These are phyloP conservation scores for Rhea americana DNA, from an alignment of 2,113 vertebrate species.

Conservation along the genomic window DNA sequence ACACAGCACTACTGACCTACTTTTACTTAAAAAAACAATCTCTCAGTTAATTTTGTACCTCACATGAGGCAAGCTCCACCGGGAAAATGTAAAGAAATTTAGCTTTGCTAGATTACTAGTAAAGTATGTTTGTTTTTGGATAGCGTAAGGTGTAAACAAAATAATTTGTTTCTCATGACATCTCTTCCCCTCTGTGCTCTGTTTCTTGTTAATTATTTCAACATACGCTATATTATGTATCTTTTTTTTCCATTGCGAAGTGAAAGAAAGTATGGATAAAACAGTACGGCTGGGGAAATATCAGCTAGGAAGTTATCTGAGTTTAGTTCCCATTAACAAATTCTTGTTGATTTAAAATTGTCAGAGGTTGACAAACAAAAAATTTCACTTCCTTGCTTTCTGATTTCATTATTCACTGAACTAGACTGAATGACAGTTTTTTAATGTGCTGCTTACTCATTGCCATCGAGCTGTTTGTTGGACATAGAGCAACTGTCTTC, in stretches of 20 bases:
- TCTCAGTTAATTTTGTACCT: neutral
- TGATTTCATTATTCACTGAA: constrained; percentile 32
- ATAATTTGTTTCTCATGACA: neutral
- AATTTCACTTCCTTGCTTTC: neutral
- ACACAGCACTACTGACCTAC: neutral
- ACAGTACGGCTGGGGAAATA: neutral
- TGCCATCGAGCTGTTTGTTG: neutral
- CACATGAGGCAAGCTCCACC: neutral
- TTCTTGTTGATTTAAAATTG: constrained; percentile 41
- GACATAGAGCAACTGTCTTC: neutral
- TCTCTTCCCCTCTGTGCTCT: neutral
- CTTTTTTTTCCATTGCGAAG: neutral
- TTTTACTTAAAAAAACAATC: neutral
- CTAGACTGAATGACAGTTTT: neutral
- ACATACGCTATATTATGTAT: neutral
- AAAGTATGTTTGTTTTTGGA: neutral
- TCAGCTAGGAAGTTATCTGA: neutral
- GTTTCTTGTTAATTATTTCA: neutral
- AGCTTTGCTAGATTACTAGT: neutral
- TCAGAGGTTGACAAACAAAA: neutral
- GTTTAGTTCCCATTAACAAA: neutral
- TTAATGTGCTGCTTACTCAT: neutral
- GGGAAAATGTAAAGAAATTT: neutral
- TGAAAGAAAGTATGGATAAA: neutral
- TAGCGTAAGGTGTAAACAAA: neutral